A percentile compares a stretch with the other conserved stretches of the same genome.
Evolutionary conservation across 2,113 vertebrate species (phyloP).

Genomic region (Bos javanicus): DNA sequence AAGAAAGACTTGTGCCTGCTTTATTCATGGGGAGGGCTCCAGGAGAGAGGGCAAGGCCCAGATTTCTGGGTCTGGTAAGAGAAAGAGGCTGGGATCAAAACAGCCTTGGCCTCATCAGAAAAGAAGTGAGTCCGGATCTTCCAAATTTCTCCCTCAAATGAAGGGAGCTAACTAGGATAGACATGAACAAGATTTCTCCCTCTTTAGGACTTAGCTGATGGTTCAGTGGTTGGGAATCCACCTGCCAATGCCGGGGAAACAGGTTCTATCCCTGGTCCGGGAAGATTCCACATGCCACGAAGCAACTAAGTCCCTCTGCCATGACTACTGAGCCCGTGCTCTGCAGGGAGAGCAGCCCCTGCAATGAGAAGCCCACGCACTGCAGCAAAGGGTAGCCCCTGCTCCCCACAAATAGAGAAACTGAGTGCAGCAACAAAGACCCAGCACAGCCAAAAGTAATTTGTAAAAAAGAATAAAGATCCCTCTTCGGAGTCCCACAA

Average conservation of each 20-base stretch:
- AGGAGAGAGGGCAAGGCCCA: too few species aligned
- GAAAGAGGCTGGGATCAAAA: not conserved
- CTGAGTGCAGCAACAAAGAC: not conserved
- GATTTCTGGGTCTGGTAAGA: not conserved
- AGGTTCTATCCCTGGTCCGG: not conserved
- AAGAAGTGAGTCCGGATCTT: not conserved
- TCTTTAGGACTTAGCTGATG: not conserved
- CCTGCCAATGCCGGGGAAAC: not conserved
- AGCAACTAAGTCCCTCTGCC: not conserved
- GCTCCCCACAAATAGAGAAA: not conserved
- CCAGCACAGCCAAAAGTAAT: not conserved
- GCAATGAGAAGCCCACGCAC: not conserved
- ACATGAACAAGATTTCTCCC: not conserved
- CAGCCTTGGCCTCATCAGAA: not conserved
- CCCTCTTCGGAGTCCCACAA: not conserved
- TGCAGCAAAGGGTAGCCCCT: not conserved
- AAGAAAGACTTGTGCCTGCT: conserved; percentile 9
- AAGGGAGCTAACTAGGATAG: not conserved
- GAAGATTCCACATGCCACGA: not conserved
- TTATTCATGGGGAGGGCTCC: not conserved
- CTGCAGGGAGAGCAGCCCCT: not conserved
- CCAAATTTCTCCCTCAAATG: not conserved
- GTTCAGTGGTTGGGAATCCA: not conserved
- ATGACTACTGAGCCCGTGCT: not conserved
- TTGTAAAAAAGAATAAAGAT: not conserved